Conservation (phyloP, 53 echinoderm and acorn worm species). For the Henricia sp. region DNA sequence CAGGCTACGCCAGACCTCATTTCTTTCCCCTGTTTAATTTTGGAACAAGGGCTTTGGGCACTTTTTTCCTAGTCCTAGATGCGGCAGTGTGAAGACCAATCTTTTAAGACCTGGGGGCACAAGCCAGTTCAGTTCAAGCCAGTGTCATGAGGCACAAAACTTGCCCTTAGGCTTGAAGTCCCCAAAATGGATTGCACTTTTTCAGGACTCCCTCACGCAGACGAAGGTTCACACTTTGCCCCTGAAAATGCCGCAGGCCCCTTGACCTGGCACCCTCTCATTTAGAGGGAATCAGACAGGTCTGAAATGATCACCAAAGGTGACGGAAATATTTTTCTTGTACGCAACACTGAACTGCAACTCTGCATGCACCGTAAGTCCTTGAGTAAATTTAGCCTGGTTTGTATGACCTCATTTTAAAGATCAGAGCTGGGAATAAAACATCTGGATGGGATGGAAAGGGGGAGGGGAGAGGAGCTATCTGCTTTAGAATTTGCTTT, state of each 20-base stretch:
- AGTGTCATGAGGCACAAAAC: neutral
- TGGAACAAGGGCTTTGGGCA: no score
- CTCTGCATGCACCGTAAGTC: neutral
- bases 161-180: neutral
- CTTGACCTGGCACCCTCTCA: conserved; percentile 34
- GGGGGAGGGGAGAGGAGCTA: no score
- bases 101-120: conserved; percentile 3
- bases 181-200: conserved; percentile 32
- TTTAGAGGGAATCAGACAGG: conserved; percentile 4
- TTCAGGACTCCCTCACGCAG: conserved; percentile 15
- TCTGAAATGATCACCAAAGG: conserved; percentile 24
- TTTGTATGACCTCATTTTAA: conserved; percentile 14
- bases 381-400: neutral
- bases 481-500: no score
- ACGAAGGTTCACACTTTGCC: conserved; percentile 25
- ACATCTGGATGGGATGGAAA: no score
- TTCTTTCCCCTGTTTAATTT: no score
- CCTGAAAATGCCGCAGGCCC: conserved; percentile 28
- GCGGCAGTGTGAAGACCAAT: conserved; percentile 13
- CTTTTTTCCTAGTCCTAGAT: neutral
- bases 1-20: no score
- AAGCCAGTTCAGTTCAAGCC: neutral
- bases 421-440: conserved; percentile 9
- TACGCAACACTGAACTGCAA: neutral
- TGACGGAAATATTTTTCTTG: conserved; percentile 27